Evolutionary conservation across 2,113 vertebrate genomes (phyloP).

Genomic region (Phrynocephalus versicolor): DNA sequence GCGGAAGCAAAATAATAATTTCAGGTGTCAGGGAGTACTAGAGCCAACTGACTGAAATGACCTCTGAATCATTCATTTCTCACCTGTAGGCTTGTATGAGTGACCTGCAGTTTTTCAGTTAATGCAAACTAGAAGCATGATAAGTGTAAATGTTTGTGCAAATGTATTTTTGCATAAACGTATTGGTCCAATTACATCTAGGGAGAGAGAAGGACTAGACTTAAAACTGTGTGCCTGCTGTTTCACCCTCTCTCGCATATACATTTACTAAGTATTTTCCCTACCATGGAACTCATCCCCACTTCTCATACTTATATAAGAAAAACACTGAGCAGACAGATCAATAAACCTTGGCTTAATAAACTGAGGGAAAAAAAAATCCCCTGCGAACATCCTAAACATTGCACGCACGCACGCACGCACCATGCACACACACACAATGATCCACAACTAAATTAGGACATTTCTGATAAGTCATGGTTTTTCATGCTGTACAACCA

Average conservation of each 20-base stretch:
- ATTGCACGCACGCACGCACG: too few species aligned
- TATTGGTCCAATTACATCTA: conserved; percentile 7
- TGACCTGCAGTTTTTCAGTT: conserved; percentile 45
- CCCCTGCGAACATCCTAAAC: neutral
- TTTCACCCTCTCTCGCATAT: neutral
- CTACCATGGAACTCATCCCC: neutral
- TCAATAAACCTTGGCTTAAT: neutral
- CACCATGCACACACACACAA: too few species aligned
- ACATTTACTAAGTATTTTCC: neutral
- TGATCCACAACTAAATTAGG: neutral
- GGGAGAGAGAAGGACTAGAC: conserved; percentile 12
- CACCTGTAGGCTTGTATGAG: conserved; percentile 45
- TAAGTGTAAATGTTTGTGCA: too few species aligned
- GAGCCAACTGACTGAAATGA: conserved; percentile 22
- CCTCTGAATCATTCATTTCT: conserved; percentile 50
- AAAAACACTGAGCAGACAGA: neutral
- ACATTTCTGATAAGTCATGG: neutral
- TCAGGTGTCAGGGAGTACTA: neutral
- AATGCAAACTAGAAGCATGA: conserved; percentile 56
- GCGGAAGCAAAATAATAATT: conserved; percentile 20
- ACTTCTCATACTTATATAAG: neutral
- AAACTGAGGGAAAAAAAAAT: neutral
- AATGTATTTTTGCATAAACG: too few species aligned
- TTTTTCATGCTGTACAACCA: neutral
- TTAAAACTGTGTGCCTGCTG: neutral